A percentile compares a stretch with the other conserved stretches of the same genome.
Evolutionary conservation across 1,140 invertebrate species (phyloP).

Genomic region (Magallana gigas): DNA sequence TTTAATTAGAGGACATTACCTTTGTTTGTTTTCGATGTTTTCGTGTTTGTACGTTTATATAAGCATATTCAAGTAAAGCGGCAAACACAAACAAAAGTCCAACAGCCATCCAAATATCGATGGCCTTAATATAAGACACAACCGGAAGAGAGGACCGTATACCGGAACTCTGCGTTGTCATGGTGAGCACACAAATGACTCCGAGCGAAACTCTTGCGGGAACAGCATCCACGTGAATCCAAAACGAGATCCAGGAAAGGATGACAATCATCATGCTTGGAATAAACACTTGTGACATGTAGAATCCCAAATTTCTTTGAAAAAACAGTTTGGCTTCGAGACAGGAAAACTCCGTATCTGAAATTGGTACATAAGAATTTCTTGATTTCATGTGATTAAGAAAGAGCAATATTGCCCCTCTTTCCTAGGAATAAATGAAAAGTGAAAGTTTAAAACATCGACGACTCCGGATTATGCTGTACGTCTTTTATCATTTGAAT

Average conservation of each 20-base stretch:
- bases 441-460: too few relatives aligned
- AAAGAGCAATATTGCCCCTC: too few relatives aligned
- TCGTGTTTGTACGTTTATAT: slow-evolving; percentile 81
- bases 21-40: slow-evolving; percentile 32
- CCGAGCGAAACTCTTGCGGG: slow-evolving; percentile 83
- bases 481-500: too few relatives aligned
- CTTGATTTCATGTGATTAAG: too few relatives aligned
- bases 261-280: slow-evolving; percentile 96
- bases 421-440: too few relatives aligned
- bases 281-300: slow-evolving; percentile 94
- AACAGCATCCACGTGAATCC: slow-evolving; percentile 85
- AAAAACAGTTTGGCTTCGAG: slow-evolving; percentile 78
- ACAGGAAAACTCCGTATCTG: slow-evolving; percentile 42
- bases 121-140: slow-evolving; percentile 86
- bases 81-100: slow-evolving; percentile 93
- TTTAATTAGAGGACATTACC: not conserved
- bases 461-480: too few relatives aligned
- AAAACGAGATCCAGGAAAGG: slow-evolving; percentile 97
- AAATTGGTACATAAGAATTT: not conserved
- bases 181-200: slow-evolving; percentile 73
- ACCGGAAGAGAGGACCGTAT: slow-evolving; percentile 66
- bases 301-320: slow-evolving; percentile 93
- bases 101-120: slow-evolving; percentile 93
- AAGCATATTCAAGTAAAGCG: slow-evolving; percentile 90
- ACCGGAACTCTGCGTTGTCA: slow-evolving; percentile 72